Percentiles rank a stretch among this genome's conserved stretches.
Conservation (phyloP, 2,113 vertebrate species). For the Apistogramma diplotaenia region DNA sequence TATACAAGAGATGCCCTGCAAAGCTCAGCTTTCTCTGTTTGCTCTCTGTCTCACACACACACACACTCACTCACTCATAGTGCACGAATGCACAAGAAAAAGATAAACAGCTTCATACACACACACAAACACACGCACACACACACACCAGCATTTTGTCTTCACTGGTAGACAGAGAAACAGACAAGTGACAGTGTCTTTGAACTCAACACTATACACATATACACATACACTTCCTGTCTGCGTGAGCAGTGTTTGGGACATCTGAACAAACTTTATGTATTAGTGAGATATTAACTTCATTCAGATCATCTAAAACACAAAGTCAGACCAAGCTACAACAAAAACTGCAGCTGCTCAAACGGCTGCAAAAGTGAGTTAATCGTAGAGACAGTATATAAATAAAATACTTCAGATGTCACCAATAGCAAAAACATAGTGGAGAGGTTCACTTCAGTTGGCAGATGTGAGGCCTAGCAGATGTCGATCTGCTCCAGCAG, state of each 20-base stretch:
- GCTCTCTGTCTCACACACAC: conserved; percentile 11
- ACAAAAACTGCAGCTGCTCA: neutral
- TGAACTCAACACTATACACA: neutral
- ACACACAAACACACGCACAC: neutral
- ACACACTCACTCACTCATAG: neutral
- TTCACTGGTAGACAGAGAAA: neutral
- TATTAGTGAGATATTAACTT: neutral
- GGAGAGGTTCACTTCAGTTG: neutral
- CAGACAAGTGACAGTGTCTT: neutral
- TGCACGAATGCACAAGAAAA: neutral
- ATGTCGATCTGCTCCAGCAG: neutral
- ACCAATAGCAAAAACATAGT: neutral
- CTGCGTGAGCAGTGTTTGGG: neutral
- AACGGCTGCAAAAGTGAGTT: neutral
- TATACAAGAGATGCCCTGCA: conserved; percentile 60
- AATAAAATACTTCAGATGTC: neutral
- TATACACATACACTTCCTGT: neutral
- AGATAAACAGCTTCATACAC: conserved; percentile 2
- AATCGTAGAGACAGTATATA: neutral
- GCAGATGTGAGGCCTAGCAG: neutral
- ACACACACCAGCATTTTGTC: neutral
- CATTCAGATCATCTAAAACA: neutral
- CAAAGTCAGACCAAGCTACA: neutral
- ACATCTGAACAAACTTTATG: neutral
- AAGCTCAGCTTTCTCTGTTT: conserved; percentile 51